Evolutionary conservation across 2,113 vertebrate genomes (phyloP).

Genomic region (Rhineura floridana): DNA sequence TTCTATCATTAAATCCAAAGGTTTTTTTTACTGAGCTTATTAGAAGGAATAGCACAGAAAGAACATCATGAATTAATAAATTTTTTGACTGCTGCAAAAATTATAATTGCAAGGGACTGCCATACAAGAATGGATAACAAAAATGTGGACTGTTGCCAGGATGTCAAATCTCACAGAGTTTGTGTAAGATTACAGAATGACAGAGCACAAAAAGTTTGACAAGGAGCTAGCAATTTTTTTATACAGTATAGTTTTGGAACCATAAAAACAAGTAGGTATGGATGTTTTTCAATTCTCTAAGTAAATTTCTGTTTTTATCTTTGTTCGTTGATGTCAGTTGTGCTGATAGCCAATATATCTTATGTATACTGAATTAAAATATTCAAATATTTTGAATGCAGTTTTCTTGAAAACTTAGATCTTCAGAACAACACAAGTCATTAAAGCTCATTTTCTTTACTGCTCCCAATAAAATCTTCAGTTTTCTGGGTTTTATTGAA

Average conservation of each 20-base stretch:
- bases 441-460: background rate
- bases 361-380: background rate
- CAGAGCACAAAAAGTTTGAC: background rate
- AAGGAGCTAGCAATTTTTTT: background rate
- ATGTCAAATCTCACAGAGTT: background rate
- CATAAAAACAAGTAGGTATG: background rate
- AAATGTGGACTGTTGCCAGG: background rate
- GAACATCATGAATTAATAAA: slow-evolving; percentile 19
- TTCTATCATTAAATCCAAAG: slow-evolving; percentile 12
- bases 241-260: background rate
- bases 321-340: background rate
- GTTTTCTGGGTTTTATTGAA: background rate
- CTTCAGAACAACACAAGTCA: background rate
- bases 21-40: slow-evolving; percentile 8
- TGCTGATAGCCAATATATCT: background rate
- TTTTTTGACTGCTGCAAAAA: background rate
- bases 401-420: background rate
- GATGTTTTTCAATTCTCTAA: background rate
- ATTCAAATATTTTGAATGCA: background rate
- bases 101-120: background rate
- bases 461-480: background rate
- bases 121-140: background rate
- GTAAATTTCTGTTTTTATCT: background rate
- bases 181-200: background rate
- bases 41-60: background rate